phyloP scores from a whole-genome alignment of 2,888 invertebrate species.

The Cheiracanthium punctorium region DNA sequence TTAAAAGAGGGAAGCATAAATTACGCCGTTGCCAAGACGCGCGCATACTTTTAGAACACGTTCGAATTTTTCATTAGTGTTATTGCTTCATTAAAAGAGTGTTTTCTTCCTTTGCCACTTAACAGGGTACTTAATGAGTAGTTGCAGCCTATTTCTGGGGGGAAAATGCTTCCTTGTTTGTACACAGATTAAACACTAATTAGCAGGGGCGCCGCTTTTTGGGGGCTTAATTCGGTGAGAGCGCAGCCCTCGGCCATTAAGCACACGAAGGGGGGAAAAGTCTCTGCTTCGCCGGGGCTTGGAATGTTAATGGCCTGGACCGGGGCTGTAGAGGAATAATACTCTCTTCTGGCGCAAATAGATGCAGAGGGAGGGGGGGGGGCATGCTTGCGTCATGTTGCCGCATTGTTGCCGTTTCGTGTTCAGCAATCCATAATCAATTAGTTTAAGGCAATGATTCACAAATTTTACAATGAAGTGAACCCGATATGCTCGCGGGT shows the following conservation, averaged over 20 bases:
- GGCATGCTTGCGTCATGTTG: neutral
- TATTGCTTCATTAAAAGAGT: constrained; percentile 63
- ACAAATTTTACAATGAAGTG: neutral
- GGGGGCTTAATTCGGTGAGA: constrained; percentile 43
- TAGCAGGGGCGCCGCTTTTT: constrained; percentile 50
- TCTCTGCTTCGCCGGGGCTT: constrained; percentile 14
- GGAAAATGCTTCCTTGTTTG: constrained; percentile 57
- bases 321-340: neutral
- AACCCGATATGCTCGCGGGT: neutral
- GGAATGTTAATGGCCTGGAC: constrained; percentile 60
- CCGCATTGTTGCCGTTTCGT: neutral
- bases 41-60: neutral
- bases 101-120: constrained; percentile 39
- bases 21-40: neutral
- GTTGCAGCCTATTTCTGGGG: constrained; percentile 43
- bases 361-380: constrained; percentile 21
- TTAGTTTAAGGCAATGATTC: neutral
- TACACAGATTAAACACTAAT: constrained; percentile 68
- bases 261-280: constrained; percentile 9
- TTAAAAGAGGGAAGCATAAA: neutral
- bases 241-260: constrained; percentile 13
- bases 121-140: constrained; percentile 60
- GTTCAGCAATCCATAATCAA: neutral
- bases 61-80: constrained; percentile 61
- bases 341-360: too few relatives aligned